Base-by-base conservation (phyloP, 2,113 vertebrate genomes). In the Indri indri region DNA sequence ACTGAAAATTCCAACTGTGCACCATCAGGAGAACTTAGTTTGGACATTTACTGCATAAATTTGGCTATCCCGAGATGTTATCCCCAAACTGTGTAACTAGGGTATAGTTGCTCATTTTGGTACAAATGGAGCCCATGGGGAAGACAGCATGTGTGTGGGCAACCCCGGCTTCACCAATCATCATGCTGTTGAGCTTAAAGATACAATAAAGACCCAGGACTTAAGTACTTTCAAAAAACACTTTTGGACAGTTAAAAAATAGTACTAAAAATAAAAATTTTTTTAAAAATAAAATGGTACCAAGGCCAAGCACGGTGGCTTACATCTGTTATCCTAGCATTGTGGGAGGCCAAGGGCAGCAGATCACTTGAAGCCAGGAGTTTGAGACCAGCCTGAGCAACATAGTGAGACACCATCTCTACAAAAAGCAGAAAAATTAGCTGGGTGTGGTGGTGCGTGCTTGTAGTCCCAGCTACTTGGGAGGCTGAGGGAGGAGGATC, bases 191-290 rank as follows among this genome's bases (percentile, higher is more conserved):
- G 14, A 70, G 74, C 57, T 82, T 71, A 40, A 90, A 77, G 45
- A 66, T 6, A 90, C 14, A 52, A 40, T 54, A 25, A 74, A 71
- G 45, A 93, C 82, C 71, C 18, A 66, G 66, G 45, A 88, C 14
- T 42, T 63, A 2, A n/a, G 30, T 37, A 74, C 74, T 94, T 95
- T 73, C 76, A 77, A 71, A 90, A 96, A 71, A 96, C 30, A 84
- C 20, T 25, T 89, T 6, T 34, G 30, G 37, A 79, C 40, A 76
- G 52, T 84, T 59, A 42, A 71, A 92, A 89, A 76, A 92, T 2
- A 81, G 70, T 59, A 47, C 34, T 76, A 92, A 63, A 63, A 63
- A 27, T 61, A 54, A 54, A 54, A 54, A 18, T 1, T 18, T 54
- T 54, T 54, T 54, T 54, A 54, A 17, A 63, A 63, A 63, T 30